These are phyloP conservation scores for Neuroterus valhalla DNA, from an alignment of 1,140 invertebrate genomes.

Conservation along the genomic window DNA sequence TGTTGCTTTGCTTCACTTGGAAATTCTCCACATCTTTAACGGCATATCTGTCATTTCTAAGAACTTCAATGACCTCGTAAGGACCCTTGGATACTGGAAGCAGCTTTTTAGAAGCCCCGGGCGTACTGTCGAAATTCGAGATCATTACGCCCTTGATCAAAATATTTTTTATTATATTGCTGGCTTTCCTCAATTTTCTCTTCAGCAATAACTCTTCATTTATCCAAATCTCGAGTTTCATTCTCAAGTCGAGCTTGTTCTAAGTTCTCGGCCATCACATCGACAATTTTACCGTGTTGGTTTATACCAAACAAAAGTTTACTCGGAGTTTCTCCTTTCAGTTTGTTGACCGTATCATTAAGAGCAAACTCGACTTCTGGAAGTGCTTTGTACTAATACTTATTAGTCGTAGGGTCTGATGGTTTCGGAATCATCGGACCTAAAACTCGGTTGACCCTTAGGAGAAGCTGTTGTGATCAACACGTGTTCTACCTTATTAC, in stretches of 20 bases:
- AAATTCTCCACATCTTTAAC: too few relatives aligned
- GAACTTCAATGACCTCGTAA: constrained; percentile 37
- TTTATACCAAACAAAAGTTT: constrained; percentile 50
- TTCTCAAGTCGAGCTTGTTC: too few relatives aligned
- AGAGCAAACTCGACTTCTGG: too few relatives aligned
- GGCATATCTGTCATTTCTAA: too few relatives aligned
- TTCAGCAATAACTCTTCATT: constrained; percentile 39
- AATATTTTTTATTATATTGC: neutral
- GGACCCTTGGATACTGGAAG: constrained; percentile 53
- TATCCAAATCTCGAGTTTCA: too few relatives aligned
- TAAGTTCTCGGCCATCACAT: too few relatives aligned
- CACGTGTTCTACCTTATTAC: too few relatives aligned
- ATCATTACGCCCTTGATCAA: constrained; percentile 55
- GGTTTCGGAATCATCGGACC: constrained; percentile 40
- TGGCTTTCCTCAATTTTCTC: too few relatives aligned
- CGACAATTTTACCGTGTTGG: too few relatives aligned
- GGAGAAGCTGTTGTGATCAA: neutral
- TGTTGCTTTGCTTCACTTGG: too few relatives aligned
- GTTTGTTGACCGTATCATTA: constrained; percentile 34
- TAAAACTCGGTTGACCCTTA: constrained; percentile 11
- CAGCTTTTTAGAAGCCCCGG: constrained; percentile 51
- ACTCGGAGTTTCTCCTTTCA: constrained; percentile 45
- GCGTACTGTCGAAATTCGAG: constrained; percentile 48
- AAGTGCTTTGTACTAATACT: too few relatives aligned
- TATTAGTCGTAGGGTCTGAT: too few relatives aligned